Conservation (phyloP, 2,888 invertebrate genomes). For the Tridacna gigas region DNA sequence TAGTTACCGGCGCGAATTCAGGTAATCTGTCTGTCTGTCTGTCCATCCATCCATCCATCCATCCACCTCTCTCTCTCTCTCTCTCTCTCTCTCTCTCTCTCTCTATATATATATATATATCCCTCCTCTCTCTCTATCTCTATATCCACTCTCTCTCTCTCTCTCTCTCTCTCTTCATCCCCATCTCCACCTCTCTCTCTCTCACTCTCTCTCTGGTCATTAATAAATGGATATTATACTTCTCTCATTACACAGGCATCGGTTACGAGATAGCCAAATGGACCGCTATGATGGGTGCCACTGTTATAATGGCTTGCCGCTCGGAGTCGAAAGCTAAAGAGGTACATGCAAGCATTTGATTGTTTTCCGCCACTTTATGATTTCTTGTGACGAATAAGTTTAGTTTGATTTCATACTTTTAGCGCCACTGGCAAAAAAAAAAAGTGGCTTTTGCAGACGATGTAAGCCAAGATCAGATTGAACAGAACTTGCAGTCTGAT, state of each 20-base stretch:
- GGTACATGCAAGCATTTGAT: slow-evolving; percentile 34
- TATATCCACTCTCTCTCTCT: background rate
- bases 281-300: slow-evolving; percentile 72
- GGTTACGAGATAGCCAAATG: slow-evolving; percentile 73
- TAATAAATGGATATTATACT: background rate
- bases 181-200: no score
- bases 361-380: background rate
- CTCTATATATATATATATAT: no score
- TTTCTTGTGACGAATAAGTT: background rate
- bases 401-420: no score
- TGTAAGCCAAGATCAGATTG: no score
- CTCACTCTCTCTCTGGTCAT: background rate
- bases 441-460: no score
- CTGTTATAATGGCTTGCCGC: slow-evolving; percentile 71
- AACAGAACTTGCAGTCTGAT: no score
- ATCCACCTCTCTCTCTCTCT: background rate
- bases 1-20: slow-evolving; percentile 16
- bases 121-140: background rate
- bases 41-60: no score
- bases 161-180: background rate
- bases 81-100: background rate
- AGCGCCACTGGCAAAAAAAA: no score
- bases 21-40: slow-evolving; percentile 5
- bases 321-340: slow-evolving; percentile 66
- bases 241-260: slow-evolving; percentile 48